phyloP scores from a whole-genome alignment of 2,113 vertebrate genomes.

The Rhabdornis inornatus region DNA sequence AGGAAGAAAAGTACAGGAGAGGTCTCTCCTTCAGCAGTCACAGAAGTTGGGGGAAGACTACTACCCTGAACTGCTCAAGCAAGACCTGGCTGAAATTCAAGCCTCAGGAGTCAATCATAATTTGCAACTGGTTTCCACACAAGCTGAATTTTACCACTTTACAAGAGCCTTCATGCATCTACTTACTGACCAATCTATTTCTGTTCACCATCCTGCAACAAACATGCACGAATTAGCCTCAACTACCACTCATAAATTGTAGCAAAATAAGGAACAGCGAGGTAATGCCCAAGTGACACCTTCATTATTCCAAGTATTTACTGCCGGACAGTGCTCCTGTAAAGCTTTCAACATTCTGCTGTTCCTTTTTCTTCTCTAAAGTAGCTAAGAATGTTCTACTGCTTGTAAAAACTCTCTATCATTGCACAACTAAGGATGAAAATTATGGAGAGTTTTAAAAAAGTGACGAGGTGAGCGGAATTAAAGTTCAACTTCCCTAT shows the following conservation, averaged over 20 bases:
- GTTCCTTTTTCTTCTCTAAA: neutral
- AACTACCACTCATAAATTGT: neutral
- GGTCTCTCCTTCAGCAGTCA: neutral
- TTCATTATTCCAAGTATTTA: conserved; percentile 2
- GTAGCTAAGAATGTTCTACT: neutral
- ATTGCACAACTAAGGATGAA: neutral
- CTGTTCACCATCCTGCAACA: neutral
- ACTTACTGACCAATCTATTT: neutral
- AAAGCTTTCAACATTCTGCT: neutral
- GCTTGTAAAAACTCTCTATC: neutral
- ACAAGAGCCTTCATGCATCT: neutral
- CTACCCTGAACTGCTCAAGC: neutral
- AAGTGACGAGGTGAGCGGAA: conserved; percentile 57
- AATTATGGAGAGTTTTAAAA: conserved; percentile 57
- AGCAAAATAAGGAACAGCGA: neutral
- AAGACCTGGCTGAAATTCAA: neutral
- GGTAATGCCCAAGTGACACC: neutral
- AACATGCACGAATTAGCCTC: neutral
- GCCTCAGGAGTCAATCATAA: neutral
- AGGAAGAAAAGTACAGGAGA: neutral
- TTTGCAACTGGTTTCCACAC: neutral
- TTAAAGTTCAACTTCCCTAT: conserved; percentile 64
- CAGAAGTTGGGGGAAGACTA: neutral
- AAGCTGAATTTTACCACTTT: neutral
- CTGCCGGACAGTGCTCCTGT: neutral